Conservation (phyloP, 1,140 invertebrate genomes). For the Tetramorium parvispinum region DNA sequence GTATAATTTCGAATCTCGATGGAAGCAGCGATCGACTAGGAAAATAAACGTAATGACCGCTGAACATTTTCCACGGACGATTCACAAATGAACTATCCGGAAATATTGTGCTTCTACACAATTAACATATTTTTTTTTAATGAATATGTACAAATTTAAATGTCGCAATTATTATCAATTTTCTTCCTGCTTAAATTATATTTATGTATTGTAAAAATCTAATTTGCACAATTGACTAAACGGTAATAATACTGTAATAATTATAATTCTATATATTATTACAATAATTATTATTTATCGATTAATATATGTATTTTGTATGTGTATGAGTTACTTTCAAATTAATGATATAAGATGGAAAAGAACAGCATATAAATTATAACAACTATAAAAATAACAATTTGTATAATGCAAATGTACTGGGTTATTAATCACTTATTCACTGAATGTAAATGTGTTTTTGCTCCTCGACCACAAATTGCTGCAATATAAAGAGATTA, state of each 20-base stretch:
- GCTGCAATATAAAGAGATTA: neutral
- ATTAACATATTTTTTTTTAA: neutral
- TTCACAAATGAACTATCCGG: neutral
- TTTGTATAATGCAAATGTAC: conserved; percentile 3
- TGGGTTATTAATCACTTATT: conserved; percentile 10
- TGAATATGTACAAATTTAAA: neutral
- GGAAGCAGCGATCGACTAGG: conserved; percentile 6
- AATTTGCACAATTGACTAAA: neutral
- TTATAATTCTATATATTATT: too few relatives aligned
- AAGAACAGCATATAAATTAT: neutral
- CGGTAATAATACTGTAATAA: neutral
- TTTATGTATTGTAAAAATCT: neutral
- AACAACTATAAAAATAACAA: neutral
- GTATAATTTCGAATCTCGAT: conserved; percentile 47
- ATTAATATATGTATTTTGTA: neutral
- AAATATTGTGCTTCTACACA: neutral
- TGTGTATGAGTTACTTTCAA: neutral
- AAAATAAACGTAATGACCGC: conserved; percentile 40
- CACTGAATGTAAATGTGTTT: conserved; percentile 8
- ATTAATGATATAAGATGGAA: neutral
- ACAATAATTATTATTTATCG: neutral
- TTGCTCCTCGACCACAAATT: conserved; percentile 13
- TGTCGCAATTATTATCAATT: neutral
- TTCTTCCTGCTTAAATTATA: neutral
- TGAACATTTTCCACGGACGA: neutral